Conservation (phyloP, 2,888 invertebrate species). For the Cantharis lateralis region DNA sequence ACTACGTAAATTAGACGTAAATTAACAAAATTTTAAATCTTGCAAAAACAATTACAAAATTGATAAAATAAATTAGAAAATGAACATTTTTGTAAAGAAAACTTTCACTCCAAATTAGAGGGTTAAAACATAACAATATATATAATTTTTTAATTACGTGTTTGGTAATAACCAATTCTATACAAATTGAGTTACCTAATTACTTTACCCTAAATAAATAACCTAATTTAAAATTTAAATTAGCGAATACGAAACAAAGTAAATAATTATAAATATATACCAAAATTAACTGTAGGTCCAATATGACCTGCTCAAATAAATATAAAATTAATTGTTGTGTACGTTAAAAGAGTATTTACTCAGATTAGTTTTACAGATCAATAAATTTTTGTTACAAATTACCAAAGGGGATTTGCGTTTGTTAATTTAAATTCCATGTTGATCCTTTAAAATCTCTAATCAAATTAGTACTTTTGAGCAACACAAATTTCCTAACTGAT, state of each 20-base stretch:
- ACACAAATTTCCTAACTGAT: conserved; percentile 21
- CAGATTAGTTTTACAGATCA: conserved; percentile 1
- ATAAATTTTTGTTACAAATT: conserved; percentile 11
- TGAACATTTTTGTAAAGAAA: too few species aligned
- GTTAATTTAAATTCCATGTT: conserved; percentile 1
- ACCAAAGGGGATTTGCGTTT: conserved; percentile 4
- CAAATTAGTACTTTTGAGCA: conserved; percentile 24
- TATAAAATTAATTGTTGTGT: background rate
- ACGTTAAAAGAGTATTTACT: background rate
- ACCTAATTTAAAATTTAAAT: background rate
- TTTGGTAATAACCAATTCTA: background rate
- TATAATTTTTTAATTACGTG: too few species aligned
- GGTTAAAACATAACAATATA: too few species aligned
- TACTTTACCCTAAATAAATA: background rate
- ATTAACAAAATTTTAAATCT: too few species aligned
- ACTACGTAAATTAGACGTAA: too few species aligned
- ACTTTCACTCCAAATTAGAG: too few species aligned
- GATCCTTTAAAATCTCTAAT: conserved; percentile 20
- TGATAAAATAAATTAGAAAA: too few species aligned
- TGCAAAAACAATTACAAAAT: too few species aligned
- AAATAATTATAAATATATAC: background rate
- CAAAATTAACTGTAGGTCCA: background rate
- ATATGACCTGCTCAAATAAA: background rate
- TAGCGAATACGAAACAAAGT: background rate
- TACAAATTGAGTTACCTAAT: background rate